Evolutionary conservation across 2,797 vertebrate genomes (phyloP).

Genomic region (Borostomias antarcticus): DNA sequence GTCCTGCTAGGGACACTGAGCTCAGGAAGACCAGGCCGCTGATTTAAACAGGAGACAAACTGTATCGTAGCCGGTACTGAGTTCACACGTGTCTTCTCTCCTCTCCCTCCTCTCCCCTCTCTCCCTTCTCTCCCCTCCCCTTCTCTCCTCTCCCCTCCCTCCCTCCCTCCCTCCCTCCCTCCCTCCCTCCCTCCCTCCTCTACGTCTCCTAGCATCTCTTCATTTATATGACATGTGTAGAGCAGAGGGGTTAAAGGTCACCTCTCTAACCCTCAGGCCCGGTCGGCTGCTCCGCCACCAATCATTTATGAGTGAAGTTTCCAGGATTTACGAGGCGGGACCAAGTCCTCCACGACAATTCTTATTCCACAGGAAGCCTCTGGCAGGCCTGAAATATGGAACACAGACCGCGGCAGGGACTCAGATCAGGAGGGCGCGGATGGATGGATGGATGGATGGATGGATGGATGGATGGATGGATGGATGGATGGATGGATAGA

Average conservation of each 20-base stretch:
- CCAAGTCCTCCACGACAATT: slow-evolving; percentile 63
- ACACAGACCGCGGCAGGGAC: slow-evolving; percentile 55
- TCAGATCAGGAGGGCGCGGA: slow-evolving; percentile 43
- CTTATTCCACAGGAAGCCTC: slow-evolving; percentile 62
- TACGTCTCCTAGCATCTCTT: slow-evolving; percentile 33
- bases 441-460: slow-evolving; percentile 4
- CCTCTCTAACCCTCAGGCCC: slow-evolving; percentile 63
- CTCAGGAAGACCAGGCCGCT: too few species aligned
- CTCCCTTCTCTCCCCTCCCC: too few species aligned
- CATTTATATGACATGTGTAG: slow-evolving; percentile 75
- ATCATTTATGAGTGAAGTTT: slow-evolving; percentile 72
- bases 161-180: too few species aligned
- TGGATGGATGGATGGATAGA: neutral
- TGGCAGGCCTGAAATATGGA: slow-evolving; percentile 67
- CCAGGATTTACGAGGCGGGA: slow-evolving; percentile 63
- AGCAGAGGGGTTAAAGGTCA: slow-evolving; percentile 67
- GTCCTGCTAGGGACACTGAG: too few species aligned
- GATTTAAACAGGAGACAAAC: too few species aligned
- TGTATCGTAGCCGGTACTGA: too few species aligned
- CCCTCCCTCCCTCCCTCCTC: too few species aligned
- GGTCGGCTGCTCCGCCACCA: slow-evolving; percentile 52
- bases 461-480: neutral
- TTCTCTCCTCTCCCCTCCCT: neutral
- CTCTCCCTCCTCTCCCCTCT: too few species aligned
- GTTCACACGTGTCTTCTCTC: too few species aligned